A percentile compares a stretch with the other conserved stretches of the same genome.
phyloP scores from a whole-genome alignment of 1,140 invertebrate species.

The Lordiphosa collinella region DNA sequence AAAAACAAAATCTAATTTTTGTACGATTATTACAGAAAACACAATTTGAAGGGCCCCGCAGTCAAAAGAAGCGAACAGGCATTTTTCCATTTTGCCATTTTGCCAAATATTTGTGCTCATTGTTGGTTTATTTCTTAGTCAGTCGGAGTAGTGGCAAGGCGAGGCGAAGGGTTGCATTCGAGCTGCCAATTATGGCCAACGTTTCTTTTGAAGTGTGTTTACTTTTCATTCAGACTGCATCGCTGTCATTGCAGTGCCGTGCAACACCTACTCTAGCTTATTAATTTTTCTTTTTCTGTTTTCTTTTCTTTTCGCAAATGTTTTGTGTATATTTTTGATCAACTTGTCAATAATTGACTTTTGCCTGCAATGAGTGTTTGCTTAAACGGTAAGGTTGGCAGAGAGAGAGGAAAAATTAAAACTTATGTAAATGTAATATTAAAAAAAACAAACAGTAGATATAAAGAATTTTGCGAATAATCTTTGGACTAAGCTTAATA shows the following conservation, averaged over 20 bases:
- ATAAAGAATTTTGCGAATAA: no score
- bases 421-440: no score
- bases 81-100: constrained; percentile 24
- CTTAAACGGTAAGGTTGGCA: constrained; percentile 26
- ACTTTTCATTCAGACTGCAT: constrained; percentile 72
- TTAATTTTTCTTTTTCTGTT: constrained; percentile 1
- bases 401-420: no score
- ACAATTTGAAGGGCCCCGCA: constrained; percentile 38
- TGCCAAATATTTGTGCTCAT: constrained; percentile 44
- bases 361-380: constrained; percentile 25
- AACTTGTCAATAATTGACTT: constrained; percentile 65
- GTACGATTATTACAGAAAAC: constrained; percentile 58
- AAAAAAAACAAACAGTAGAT: no score
- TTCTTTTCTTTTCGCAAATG: constrained; percentile 47
- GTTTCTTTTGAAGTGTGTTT: constrained; percentile 74
- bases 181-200: constrained; percentile 70
- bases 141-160: background rate
- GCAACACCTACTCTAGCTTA: background rate
- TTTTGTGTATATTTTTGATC: constrained; percentile 44
- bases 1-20: constrained; percentile 61
- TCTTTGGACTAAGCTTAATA: no score
- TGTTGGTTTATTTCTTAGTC: constrained; percentile 34
- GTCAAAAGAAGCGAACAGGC: constrained; percentile 24
- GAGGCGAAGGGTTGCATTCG: constrained; percentile 14
- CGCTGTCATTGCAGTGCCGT: constrained; percentile 36